Evolutionary conservation across 2,888 invertebrate genomes (phyloP), one percentile per base, ranked within the genome.

Genomic region (Eucriotettix oculatus): DNA sequence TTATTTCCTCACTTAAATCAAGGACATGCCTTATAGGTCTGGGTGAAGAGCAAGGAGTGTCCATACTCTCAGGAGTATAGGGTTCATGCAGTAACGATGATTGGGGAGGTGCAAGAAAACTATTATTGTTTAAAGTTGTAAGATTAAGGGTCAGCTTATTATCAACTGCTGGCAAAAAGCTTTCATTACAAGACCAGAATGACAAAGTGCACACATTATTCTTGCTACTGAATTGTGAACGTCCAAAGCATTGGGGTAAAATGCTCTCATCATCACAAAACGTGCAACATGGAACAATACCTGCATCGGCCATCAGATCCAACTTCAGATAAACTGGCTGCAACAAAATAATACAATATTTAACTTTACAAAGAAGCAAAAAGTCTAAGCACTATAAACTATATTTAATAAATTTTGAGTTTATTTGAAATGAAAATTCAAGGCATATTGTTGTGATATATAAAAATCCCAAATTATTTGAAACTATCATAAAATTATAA

Each of bases 251-350:
- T 17, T 16, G 29, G 17, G 54, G 29, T 16, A 29, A 29, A 29
- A 29, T 29, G 29, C 29, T 29, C 29, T 29, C 29, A 29, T 29
- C 14, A 12, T 54, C 54, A 54, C 54, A 54, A 17, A 29, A 17
- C 54, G 54, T 54, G 54, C 54, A 54, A 75, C 84, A 84, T 70
- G 76, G 75, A 73, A 84, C 75, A 74, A 77, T 87, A 88, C 90
- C 89, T 88, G 87, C 79, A 72, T 85, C 83, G 70, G 79, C 76
- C 70, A 80, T 80, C 67, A 90, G 79, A 74, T 80, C 76, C 75
- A 85, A 79, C 70, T 81, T 82, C 68, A 88, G 79, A 78, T 83
- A 88, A 74, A 89, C 86, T 69, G 90, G 90, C 90, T 90, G 84
- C 59, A 80, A 81, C 70, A 67, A 67, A 68, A 66, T 5, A 29